These are phyloP conservation scores for Drosophila anomalata DNA, from an alignment of 2,888 invertebrate genomes.

Conservation along the genomic window DNA sequence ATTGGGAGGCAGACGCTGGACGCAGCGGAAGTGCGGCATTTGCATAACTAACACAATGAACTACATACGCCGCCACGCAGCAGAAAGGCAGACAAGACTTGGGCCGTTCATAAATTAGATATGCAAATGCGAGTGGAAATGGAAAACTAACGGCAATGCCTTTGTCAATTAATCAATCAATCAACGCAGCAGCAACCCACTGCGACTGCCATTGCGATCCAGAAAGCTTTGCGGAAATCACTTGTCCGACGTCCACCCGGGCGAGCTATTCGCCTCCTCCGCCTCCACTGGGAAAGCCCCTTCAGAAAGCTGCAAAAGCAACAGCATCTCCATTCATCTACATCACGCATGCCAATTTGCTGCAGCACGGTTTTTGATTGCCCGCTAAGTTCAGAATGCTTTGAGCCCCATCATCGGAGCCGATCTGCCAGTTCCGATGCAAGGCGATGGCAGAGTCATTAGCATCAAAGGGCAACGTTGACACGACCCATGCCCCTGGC, in stretches of 20 bases:
- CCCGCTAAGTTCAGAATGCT: slow-evolving; percentile 61
- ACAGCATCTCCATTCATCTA: slow-evolving; percentile 23
- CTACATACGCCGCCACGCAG: slow-evolving; percentile 54
- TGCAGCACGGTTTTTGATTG: slow-evolving; percentile 59
- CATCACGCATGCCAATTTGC: slow-evolving; percentile 68
- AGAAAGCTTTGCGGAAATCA: slow-evolving; percentile 71
- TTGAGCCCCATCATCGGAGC: slow-evolving; percentile 37
- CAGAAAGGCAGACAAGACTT: slow-evolving; percentile 30
- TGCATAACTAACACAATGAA: slow-evolving; percentile 78
- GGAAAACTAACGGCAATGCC: slow-evolving; percentile 69
- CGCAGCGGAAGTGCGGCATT: slow-evolving; percentile 67
- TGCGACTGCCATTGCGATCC: slow-evolving; percentile 51
- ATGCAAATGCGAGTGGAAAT: slow-evolving; percentile 50
- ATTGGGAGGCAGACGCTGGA: slow-evolving; percentile 39
- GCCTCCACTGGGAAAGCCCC: slow-evolving; percentile 12
- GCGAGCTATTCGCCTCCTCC: slow-evolving; percentile 4
- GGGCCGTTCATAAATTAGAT: slow-evolving; percentile 40
- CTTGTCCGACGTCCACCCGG: slow-evolving; percentile 59
- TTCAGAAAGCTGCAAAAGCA: slow-evolving; percentile 10
- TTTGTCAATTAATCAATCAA: slow-evolving; percentile 82
- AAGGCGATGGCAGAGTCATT: slow-evolving; percentile 53
- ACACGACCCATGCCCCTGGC: slow-evolving; percentile 27
- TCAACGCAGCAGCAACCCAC: slow-evolving; percentile 48
- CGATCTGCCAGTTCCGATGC: slow-evolving; percentile 23
- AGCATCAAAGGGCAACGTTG: slow-evolving; percentile 53